Conservation (phyloP, 2,888 invertebrate genomes). For the Agrochola macilenta region DNA sequence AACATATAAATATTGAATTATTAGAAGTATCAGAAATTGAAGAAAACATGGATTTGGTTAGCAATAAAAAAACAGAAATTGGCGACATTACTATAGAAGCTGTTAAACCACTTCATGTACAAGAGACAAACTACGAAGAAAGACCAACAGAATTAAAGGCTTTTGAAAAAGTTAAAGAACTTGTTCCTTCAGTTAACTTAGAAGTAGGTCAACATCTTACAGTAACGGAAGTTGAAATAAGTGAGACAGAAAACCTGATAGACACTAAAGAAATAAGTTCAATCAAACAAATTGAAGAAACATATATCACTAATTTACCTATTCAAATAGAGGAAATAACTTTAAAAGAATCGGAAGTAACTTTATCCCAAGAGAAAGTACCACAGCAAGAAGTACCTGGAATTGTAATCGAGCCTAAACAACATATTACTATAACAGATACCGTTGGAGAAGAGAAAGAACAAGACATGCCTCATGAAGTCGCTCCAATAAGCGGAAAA, state of each 20-base stretch:
- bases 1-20: constrained; percentile 77
- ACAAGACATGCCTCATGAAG: constrained; percentile 65
- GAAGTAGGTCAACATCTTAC: constrained; percentile 85
- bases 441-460: constrained; percentile 78
- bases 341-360: constrained; percentile 74
- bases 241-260: constrained; percentile 84
- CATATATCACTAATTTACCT: constrained; percentile 74
- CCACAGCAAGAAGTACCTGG: constrained; percentile 69
- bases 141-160: constrained; percentile 69
- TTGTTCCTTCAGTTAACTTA: constrained; percentile 69
- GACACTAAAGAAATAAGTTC: constrained; percentile 56
- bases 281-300: constrained; percentile 65
- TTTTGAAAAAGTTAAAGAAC: constrained; percentile 61
- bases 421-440: constrained; percentile 78
- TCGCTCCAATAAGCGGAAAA: constrained; percentile 63
- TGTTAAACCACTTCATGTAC: constrained; percentile 78
- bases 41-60: constrained; percentile 63
- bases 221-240: constrained; percentile 86
- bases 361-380: constrained; percentile 58
- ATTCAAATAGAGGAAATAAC: constrained; percentile 76
- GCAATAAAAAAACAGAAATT: constrained; percentile 64
- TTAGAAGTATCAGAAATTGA: constrained; percentile 75
- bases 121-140: constrained; percentile 88
- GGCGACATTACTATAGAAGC: constrained; percentile 72
- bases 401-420: constrained; percentile 74